Conservation (phyloP, 2,113 vertebrate genomes). For the Hepsetus odoe region DNA sequence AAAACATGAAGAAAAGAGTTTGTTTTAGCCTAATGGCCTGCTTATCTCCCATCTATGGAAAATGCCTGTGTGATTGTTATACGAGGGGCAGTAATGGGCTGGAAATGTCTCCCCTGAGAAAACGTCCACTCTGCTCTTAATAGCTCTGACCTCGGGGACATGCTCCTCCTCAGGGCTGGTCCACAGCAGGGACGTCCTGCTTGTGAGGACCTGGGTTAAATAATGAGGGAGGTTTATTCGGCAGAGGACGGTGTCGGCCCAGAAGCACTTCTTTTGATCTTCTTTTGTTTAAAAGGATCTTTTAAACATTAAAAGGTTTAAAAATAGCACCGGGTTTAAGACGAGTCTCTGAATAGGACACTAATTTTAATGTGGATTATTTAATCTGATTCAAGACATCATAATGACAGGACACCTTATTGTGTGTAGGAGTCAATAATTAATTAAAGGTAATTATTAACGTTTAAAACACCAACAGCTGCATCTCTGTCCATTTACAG, state of each 20-base stretch:
- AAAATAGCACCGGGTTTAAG: no score
- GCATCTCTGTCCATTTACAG: no score
- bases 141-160: not conserved
- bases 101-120: constrained; percentile 9
- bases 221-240: not conserved
- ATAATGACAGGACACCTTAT: no score
- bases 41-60: not conserved
- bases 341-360: no score
- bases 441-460: no score
- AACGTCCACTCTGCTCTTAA: not conserved
- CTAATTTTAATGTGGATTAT: no score
- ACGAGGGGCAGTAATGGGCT: constrained; percentile 1
- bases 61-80: not conserved
- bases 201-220: not conserved
- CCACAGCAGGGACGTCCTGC: not conserved
- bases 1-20: not conserved
- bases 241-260: not conserved
- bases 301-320: no score
- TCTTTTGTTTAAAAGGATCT: not conserved
- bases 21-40: constrained; percentile 17
- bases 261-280: not conserved
- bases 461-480: no score
- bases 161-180: not conserved
- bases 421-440: no score
- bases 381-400: no score